Evolutionary conservation across 2,888 invertebrate species (phyloP), one percentile per base, ranked within the genome.

Genomic region (Amphipyra berbera): DNA sequence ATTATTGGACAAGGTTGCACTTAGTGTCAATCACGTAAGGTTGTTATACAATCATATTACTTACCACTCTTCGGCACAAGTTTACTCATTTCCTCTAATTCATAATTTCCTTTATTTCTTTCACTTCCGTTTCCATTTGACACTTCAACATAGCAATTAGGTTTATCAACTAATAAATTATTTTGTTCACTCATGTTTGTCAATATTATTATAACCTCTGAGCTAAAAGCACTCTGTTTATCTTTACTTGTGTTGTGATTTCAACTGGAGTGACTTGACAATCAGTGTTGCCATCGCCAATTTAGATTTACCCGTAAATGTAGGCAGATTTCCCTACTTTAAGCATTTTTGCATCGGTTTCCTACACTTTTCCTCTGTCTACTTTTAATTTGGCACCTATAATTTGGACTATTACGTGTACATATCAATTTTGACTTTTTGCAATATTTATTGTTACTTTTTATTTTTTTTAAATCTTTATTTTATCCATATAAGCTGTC

Each of bases 141-240:
- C 48, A 57, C 45, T 42, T 57, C 15, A 2, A 50, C 27, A 15
- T 41, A 14, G 5, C 47, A n/a, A 45, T 52, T 47, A 14, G 54
- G n/a, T 14, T 48, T 45, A 21, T 52, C 42, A 7, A 54, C 8
- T 42, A 69, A 48, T 45, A 38, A 50, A 58, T 56, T 42, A 45
- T 58, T 71, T 9, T 62, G 41, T 42, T 62, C 58, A 69, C 63
- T 69, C 71, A 71, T 71, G 41, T 46, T 12, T 53, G 13, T 42
- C 33, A 47, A 35, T 62, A 45, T 44, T 44, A 33, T 30, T 46
- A 10, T 35, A 44, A 47, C 27, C 37, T 47, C 50, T 62, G 49
- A 10, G 41, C 38, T 10, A 47, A 65, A 70, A 73, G 40, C 47
- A 55, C 57, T 72, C 27, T 54, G 44, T 56, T 54, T 69, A 44